These are phyloP conservation scores for Lacerta agilis DNA, from an alignment of 2,797 vertebrate genomes.

Conservation along the genomic window DNA sequence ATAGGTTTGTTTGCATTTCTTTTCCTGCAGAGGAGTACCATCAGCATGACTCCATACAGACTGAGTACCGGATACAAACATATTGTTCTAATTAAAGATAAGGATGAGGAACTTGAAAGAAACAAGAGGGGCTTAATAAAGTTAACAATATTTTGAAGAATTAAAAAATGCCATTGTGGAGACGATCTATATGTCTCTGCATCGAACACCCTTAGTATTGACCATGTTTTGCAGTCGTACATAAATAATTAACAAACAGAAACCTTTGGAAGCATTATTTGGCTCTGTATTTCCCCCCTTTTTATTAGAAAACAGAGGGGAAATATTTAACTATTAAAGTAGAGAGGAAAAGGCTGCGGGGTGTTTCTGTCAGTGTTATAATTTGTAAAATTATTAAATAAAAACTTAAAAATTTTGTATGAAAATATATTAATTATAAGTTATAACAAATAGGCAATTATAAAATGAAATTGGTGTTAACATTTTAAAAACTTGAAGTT, in stretches of 20 bases:
- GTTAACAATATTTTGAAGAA: not conserved
- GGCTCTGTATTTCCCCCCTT: not conserved
- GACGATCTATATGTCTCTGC: not conserved
- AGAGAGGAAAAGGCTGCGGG: not conserved
- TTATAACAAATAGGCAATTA: not conserved
- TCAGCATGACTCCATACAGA: not conserved
- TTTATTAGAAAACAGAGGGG: not conserved
- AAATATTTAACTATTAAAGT: not conserved
- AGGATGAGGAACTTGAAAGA: not conserved
- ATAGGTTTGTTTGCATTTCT: not conserved
- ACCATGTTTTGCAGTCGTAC: not conserved
- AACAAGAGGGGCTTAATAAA: not conserved
- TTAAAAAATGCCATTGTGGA: not conserved
- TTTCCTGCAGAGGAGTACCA: not conserved
- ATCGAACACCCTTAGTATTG: not conserved
- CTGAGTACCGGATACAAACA: not conserved
- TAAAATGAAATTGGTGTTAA: not conserved
- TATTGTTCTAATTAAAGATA: conserved; percentile 21
- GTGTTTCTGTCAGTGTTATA: not conserved
- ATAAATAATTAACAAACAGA: not conserved
- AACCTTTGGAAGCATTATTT: not conserved
- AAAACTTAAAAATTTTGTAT: not conserved
- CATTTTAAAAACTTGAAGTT: not conserved
- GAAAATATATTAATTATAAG: not conserved
- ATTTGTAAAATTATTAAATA: no score